phyloP scores from a whole-genome alignment of 2,888 invertebrate species.

The Zeuzera pyrina region DNA sequence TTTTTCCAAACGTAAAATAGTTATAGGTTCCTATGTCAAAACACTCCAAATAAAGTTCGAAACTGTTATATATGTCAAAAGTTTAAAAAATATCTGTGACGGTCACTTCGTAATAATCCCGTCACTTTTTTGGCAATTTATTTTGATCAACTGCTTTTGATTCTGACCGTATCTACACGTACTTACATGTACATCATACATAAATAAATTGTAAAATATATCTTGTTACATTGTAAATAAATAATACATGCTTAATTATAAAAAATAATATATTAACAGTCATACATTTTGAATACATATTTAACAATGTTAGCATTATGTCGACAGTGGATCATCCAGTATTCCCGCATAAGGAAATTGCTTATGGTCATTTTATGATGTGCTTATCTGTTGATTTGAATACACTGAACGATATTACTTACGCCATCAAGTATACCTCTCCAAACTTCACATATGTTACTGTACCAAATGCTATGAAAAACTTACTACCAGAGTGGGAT shows the following conservation, averaged over 20 bases:
- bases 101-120: too few relatives aligned
- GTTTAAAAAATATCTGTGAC: too few relatives aligned
- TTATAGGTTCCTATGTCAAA: too few relatives aligned
- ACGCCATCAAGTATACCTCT: conserved; percentile 17
- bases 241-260: too few relatives aligned
- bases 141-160: too few relatives aligned
- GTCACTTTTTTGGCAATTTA: too few relatives aligned
- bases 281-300: not conserved
- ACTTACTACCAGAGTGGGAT: conserved; percentile 21
- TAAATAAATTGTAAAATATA: not conserved
- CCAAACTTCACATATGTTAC: conserved; percentile 21
- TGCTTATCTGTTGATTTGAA: conserved; percentile 32
- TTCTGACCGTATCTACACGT: too few relatives aligned
- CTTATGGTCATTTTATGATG: conserved; percentile 35
- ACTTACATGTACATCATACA: too few relatives aligned
- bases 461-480: conserved; percentile 21
- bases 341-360: conserved; percentile 27
- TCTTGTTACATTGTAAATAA: not conserved
- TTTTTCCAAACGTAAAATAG: too few relatives aligned
- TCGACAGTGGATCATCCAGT: conserved; percentile 22
- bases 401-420: conserved; percentile 28
- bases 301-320: not conserved
- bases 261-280: too few relatives aligned
- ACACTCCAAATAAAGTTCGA: too few relatives aligned
- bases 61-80: too few relatives aligned